phyloP scores from a whole-genome alignment of 2,888 invertebrate genomes.

The Drosophila buzzatii region DNA sequence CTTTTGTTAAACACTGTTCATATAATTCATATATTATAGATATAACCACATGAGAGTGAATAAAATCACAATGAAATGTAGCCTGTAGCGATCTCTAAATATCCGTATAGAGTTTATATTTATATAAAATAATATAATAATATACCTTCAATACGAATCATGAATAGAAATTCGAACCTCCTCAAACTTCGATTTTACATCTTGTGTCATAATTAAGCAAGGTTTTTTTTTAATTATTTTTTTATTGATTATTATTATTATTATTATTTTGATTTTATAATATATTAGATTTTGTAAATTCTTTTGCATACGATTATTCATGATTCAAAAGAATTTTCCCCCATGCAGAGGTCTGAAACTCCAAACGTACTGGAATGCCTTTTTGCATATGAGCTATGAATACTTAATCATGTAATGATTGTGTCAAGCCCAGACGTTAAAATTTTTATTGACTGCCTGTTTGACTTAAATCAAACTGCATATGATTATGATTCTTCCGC shows the following conservation, averaged over 20 bases:
- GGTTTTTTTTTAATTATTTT: not conserved
- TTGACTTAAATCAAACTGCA: slow-evolving; percentile 29
- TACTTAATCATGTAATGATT: slow-evolving; percentile 22
- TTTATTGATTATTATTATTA: not conserved
- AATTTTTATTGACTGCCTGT: slow-evolving; percentile 30
- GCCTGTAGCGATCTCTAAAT: no score
- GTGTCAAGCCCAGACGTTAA: slow-evolving; percentile 24
- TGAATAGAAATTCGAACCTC: not conserved
- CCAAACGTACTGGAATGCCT: slow-evolving; percentile 7
- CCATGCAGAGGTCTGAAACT: slow-evolving; percentile 9
- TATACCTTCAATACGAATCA: not conserved
- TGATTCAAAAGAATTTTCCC: slow-evolving; percentile 27
- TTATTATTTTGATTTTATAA: not conserved
- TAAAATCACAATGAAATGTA: not conserved
- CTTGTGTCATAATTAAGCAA: not conserved
- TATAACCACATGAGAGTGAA: slow-evolving; percentile 2
- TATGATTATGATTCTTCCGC: slow-evolving; percentile 40
- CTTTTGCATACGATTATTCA: slow-evolving; percentile 45
- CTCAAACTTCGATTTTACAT: not conserved
- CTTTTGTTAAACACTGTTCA: slow-evolving; percentile 27
- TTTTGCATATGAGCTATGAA: slow-evolving; percentile 41
- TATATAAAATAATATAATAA: not conserved
- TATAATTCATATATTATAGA: not conserved
- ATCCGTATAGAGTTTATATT: not conserved
- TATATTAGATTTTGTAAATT: slow-evolving; percentile 18